These are phyloP conservation scores for Chaunax sp. DNA, from an alignment of 2,797 vertebrate species.

Conservation along the genomic window DNA sequence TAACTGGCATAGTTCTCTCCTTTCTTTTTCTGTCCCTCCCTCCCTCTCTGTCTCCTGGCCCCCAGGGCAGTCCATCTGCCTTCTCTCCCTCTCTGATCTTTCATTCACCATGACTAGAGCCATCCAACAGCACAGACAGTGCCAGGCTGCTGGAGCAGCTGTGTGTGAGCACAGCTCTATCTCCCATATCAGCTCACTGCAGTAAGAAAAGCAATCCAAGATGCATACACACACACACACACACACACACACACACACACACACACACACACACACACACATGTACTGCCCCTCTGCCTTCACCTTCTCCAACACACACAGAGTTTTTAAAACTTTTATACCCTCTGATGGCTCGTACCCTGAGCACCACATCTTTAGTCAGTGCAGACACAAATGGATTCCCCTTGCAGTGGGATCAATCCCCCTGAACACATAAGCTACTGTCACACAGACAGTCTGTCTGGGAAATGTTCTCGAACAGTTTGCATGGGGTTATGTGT, in stretches of 20 bases:
- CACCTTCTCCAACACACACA: too few species aligned
- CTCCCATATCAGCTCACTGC: slow-evolving; percentile 75
- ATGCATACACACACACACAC: slow-evolving; percentile 13
- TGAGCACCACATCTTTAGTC: slow-evolving; percentile 11
- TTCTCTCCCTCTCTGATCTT: slow-evolving; percentile 81
- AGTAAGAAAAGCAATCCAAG: slow-evolving; percentile 71
- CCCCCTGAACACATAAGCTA: background rate
- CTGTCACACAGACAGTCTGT: too few species aligned
- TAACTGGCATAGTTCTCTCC: slow-evolving; percentile 65
- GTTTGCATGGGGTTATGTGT: too few species aligned
- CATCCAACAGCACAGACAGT: slow-evolving; percentile 65
- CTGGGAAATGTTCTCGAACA: too few species aligned
- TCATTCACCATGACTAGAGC: slow-evolving; percentile 83
- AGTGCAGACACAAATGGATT: background rate
- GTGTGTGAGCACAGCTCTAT: slow-evolving; percentile 76
- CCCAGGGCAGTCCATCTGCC: slow-evolving; percentile 78
- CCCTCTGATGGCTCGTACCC: background rate
- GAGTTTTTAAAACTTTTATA: slow-evolving; percentile 3
- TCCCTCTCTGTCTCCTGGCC: slow-evolving; percentile 72
- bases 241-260: background rate
- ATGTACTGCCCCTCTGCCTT: background rate
- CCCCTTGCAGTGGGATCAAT: background rate
- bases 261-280: background rate
- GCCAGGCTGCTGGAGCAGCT: slow-evolving; percentile 77
- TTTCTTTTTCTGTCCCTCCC: slow-evolving; percentile 40